Evolutionary conservation across 2,888 invertebrate species (phyloP).

Genomic region (Chironomus tentans): DNA sequence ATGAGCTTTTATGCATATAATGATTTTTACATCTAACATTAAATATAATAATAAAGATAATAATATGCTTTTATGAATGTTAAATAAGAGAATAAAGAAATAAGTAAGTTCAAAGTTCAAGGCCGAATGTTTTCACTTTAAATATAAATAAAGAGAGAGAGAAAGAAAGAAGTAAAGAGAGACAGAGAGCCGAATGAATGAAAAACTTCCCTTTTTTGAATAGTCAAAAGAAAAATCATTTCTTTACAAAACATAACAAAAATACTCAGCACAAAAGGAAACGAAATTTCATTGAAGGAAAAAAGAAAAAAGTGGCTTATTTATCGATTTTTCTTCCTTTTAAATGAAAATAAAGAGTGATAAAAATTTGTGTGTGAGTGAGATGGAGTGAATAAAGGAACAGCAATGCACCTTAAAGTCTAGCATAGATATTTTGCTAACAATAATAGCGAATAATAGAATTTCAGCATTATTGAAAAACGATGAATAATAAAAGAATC

Average conservation of each 20-base stretch:
- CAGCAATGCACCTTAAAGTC: conserved; percentile 3
- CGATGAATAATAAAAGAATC: conserved; percentile 22
- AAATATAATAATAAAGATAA: neutral
- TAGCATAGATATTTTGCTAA: neutral
- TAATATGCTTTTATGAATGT: neutral
- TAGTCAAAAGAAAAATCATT: conserved; percentile 7
- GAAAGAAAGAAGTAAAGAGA: too few species aligned
- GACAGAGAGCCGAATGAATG: neutral
- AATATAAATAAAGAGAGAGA: neutral
- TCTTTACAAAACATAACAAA: neutral
- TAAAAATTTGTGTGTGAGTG: neutral
- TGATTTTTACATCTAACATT: neutral
- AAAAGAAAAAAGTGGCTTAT: neutral
- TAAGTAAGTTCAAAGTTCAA: conserved; percentile 2
- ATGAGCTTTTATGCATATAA: neutral
- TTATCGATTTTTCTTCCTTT: conserved; percentile 15
- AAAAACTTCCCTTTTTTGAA: conserved; percentile 8
- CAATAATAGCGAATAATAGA: conserved; percentile 4
- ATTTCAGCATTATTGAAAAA: conserved; percentile 17
- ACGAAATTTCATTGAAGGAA: conserved; percentile 5
- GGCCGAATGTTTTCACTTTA: conserved; percentile 2
- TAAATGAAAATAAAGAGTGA: neutral
- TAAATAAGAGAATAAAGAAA: neutral
- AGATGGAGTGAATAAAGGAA: conserved; percentile 1
- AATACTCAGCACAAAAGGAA: neutral